Conservation (phyloP, 2,888 invertebrate genomes). For the Diaprepes abbreviatus region DNA sequence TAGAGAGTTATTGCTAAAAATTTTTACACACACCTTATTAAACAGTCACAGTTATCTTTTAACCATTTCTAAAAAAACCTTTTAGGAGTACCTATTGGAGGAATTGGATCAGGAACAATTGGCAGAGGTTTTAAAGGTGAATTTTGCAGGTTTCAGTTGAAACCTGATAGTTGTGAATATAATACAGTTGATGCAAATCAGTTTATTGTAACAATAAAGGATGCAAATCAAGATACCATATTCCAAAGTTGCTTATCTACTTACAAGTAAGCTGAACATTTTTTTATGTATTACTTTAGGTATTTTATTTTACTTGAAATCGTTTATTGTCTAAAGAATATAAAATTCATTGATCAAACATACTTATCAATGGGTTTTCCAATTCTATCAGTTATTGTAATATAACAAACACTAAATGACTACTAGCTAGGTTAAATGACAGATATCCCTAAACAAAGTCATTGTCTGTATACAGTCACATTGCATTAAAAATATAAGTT, state of each 20-base stretch:
- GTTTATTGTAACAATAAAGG: slow-evolving; percentile 89
- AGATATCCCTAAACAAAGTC: too few relatives aligned
- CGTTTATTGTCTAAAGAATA: too few relatives aligned
- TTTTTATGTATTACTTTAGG: not conserved
- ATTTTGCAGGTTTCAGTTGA: slow-evolving; percentile 92
- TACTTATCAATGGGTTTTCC: too few relatives aligned
- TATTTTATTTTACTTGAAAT: not conserved
- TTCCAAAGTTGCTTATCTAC: slow-evolving; percentile 86
- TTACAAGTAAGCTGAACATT: slow-evolving; percentile 73
- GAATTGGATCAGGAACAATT: slow-evolving; percentile 86
- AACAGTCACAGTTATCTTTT: not conserved
- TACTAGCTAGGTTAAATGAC: too few relatives aligned
- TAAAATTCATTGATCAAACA: not conserved
- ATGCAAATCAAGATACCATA: slow-evolving; percentile 76
- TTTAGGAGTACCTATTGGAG: slow-evolving; percentile 86
- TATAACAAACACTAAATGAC: too few relatives aligned
- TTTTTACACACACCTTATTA: not conserved
- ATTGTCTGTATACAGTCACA: too few relatives aligned
- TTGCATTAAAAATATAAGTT: too few relatives aligned
- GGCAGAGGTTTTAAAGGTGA: slow-evolving; percentile 94
- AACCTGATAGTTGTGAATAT: slow-evolving; percentile 91
- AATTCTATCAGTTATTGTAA: too few relatives aligned
- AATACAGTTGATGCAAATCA: slow-evolving; percentile 87
- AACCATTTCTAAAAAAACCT: not conserved
- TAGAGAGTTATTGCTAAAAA: too few relatives aligned